Evolutionary conservation across 2,888 invertebrate species (phyloP).

Genomic region (Flexamia atlantica): DNA sequence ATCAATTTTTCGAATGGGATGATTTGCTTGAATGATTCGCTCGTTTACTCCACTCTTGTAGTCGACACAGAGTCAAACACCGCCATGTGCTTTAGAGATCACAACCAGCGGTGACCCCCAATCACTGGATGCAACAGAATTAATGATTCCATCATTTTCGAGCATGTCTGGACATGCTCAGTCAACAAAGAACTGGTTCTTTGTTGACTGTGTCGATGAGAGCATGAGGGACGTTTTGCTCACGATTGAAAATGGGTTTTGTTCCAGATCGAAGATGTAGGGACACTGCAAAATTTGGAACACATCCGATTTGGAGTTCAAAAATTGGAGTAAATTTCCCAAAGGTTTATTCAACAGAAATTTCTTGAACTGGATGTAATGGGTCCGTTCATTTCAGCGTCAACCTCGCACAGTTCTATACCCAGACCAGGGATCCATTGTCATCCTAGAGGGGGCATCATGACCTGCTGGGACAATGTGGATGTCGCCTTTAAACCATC

Average conservation of each 20-base stretch:
- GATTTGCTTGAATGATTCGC: conserved; percentile 66
- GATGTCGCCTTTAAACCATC: no score
- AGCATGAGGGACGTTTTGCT: conserved; percentile 60
- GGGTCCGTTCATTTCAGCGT: no score
- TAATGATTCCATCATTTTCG: conserved; percentile 45
- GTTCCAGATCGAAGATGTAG: conserved; percentile 59
- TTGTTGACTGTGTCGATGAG: conserved; percentile 58
- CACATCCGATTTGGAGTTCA: conserved; percentile 58
- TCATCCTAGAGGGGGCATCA: conserved; percentile 36
- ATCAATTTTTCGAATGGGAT: conserved; percentile 64
- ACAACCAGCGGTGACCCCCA: neutral
- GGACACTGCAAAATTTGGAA: conserved; percentile 56
- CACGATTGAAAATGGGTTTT: conserved; percentile 50
- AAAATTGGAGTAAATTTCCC: conserved; percentile 40
- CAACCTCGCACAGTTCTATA: no score
- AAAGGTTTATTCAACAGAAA: no score
- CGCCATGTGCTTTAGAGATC: neutral
- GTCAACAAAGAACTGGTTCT: no score
- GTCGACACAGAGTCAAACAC: conserved; percentile 6
- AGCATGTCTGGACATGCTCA: conserved; percentile 54
- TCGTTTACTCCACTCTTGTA: conserved; percentile 69
- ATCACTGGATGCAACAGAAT: conserved; percentile 54
- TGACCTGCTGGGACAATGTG: conserved; percentile 62
- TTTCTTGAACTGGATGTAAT: no score
- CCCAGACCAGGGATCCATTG: no score